Conservation (phyloP, 1,140 invertebrate species). For the Apolygus lucorum region DNA sequence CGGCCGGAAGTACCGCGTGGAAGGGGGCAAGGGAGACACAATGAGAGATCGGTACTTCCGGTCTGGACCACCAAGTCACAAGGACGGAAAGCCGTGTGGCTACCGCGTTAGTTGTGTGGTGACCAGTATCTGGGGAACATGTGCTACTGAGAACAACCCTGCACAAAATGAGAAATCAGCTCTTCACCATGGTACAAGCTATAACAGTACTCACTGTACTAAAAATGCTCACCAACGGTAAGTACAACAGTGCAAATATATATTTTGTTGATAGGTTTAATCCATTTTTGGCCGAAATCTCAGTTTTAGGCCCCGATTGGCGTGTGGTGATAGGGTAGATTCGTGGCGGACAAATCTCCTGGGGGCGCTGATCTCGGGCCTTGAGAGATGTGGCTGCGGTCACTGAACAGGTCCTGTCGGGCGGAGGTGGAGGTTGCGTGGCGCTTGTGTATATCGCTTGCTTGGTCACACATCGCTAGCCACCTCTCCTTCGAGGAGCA, state of each 20-base stretch:
- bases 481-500: not conserved
- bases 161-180: constrained; percentile 12
- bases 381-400: too few relatives aligned
- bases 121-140: constrained; percentile 15
- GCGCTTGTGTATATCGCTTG: not conserved
- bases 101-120: constrained; percentile 1
- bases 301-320: too few relatives aligned
- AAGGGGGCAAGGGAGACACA: not conserved
- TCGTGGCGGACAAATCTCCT: too few relatives aligned
- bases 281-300: too few relatives aligned
- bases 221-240: constrained; percentile 72
- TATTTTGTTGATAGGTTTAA: too few relatives aligned
- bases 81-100: not conserved
- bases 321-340: too few relatives aligned
- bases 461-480: constrained; percentile 8
- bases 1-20: not conserved
- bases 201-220: constrained; percentile 73
- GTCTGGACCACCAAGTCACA: constrained; percentile 14
- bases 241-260: constrained; percentile 36
- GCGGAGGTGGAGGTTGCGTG: not conserved
- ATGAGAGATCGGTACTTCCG: constrained; percentile 5
- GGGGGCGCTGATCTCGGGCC: too few relatives aligned
- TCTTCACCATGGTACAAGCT: constrained; percentile 62
- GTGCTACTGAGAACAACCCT: constrained; percentile 8
- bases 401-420: too few relatives aligned